A percentile compares a stretch with the other conserved stretches of the same genome.
Evolutionary conservation across 1,140 invertebrate genomes (phyloP).

Genomic region (Agrypnia vestita): DNA sequence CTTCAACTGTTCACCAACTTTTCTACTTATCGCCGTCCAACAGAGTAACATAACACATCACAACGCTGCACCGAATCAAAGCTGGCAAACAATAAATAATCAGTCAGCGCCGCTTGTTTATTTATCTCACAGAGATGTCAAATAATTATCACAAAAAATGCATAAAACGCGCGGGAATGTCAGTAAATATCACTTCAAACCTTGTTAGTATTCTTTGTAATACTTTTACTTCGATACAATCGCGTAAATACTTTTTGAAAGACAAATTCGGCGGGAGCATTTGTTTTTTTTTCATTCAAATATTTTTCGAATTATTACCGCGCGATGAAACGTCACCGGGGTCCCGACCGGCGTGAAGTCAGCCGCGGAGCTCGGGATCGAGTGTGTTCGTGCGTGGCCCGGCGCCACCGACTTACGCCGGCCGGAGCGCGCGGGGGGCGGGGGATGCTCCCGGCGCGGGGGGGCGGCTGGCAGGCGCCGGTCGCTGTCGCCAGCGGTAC

Average conservation of each 20-base stretch:
- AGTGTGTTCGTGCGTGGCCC: constrained; percentile 39
- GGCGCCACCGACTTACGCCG: constrained; percentile 52
- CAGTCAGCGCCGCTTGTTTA: no score
- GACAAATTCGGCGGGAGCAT: not conserved
- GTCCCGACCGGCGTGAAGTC: constrained; percentile 17
- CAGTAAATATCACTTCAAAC: no score
- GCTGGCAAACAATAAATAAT: no score
- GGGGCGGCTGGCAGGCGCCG: constrained; percentile 51
- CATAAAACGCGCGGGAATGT: no score
- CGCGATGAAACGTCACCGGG: constrained; percentile 15
- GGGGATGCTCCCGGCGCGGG: constrained; percentile 27
- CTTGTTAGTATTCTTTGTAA: no score
- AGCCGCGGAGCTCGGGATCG: constrained; percentile 27
- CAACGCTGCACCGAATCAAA: no score
- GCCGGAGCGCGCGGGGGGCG: not conserved
- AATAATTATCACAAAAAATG: no score
- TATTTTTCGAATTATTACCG: constrained; percentile 15
- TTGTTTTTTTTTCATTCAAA: constrained; percentile 27
- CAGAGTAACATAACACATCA: no score
- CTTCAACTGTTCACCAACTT: constrained; percentile 4
- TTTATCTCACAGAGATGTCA: no score
- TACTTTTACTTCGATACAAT: no score
- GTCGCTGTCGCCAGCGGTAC: constrained; percentile 56
- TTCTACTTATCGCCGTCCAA: not conserved
- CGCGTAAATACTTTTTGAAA: no score